Evolutionary conservation across 2,113 vertebrate species (phyloP).

Genomic region (Pseudorectes ferrugineus): DNA sequence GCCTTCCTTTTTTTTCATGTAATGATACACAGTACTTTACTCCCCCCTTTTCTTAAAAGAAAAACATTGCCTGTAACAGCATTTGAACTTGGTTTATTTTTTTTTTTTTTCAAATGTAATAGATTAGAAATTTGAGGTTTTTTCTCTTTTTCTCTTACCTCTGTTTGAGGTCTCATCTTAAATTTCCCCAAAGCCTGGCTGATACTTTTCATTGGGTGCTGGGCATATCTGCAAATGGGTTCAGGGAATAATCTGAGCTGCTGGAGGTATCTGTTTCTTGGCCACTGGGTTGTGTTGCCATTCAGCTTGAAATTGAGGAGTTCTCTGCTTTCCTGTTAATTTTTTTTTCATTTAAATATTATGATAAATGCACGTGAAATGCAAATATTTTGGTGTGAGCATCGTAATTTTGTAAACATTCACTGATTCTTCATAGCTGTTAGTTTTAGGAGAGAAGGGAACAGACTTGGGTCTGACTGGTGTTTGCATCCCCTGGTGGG

Average conservation of each 20-base stretch:
- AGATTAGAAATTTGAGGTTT: too few relatives aligned
- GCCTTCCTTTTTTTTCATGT: neutral
- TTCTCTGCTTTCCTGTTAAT: neutral
- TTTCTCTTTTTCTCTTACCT: neutral
- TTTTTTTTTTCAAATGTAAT: neutral
- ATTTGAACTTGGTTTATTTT: neutral
- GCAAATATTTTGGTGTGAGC: neutral
- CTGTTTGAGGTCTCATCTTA: neutral
- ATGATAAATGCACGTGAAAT: neutral
- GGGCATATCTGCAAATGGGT: neutral
- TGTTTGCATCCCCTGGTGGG: neutral
- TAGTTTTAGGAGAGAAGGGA: neutral
- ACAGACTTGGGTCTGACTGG: neutral
- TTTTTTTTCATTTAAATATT: neutral
- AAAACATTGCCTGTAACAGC: rapidly evolving
- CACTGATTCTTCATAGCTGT: neutral
- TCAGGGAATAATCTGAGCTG: neutral
- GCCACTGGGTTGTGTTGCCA: neutral
- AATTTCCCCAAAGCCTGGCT: neutral
- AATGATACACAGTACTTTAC: neutral
- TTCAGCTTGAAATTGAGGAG: neutral
- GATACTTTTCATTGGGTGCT: rapidly evolving
- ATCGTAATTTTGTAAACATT: neutral
- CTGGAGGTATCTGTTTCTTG: neutral
- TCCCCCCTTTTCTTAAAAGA: neutral